phyloP scores from a whole-genome alignment of 2,113 vertebrate genomes.

The Nesogale talazaci region DNA sequence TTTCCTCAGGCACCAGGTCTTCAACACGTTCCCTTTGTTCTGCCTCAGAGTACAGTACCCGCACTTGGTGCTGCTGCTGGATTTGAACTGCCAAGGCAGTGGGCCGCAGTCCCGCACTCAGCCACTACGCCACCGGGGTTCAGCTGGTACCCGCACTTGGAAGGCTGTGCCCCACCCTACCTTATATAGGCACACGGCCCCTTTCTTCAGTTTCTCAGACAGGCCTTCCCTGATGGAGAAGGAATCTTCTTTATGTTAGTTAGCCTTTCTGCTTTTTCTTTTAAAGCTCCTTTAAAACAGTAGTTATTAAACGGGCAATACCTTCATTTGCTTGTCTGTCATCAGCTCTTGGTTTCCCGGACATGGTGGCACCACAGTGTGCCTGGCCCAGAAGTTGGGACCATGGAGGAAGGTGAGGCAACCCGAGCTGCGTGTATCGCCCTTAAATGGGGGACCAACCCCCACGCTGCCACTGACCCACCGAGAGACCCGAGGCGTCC shows the following conservation, averaged over 20 bases:
- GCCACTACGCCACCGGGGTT: no score
- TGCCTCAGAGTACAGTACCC: neutral
- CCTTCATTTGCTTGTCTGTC: neutral
- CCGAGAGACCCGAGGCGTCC: neutral
- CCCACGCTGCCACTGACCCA: neutral
- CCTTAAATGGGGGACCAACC: neutral
- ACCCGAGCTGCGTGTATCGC: fast-evolving
- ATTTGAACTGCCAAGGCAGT: no score
- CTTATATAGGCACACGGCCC: neutral
- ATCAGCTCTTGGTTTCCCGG: neutral
- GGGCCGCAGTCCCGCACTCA: no score
- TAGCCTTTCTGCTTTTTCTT: neutral
- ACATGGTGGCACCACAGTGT: no score
- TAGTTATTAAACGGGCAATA: neutral
- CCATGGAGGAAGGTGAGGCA: neutral
- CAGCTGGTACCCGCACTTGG: neutral
- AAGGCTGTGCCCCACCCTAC: neutral
- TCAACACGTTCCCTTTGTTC: neutral
- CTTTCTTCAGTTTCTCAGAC: neutral
- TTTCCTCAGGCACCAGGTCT: neutral
- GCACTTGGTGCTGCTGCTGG: neutral
- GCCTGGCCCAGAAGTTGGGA: neutral
- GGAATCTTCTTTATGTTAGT: neutral
- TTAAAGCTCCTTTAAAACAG: slow-evolving; percentile 6
- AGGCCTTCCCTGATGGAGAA: neutral